Evolutionary conservation across 2,888 invertebrate genomes (phyloP).

Genomic region (Argyresthia albistria): DNA sequence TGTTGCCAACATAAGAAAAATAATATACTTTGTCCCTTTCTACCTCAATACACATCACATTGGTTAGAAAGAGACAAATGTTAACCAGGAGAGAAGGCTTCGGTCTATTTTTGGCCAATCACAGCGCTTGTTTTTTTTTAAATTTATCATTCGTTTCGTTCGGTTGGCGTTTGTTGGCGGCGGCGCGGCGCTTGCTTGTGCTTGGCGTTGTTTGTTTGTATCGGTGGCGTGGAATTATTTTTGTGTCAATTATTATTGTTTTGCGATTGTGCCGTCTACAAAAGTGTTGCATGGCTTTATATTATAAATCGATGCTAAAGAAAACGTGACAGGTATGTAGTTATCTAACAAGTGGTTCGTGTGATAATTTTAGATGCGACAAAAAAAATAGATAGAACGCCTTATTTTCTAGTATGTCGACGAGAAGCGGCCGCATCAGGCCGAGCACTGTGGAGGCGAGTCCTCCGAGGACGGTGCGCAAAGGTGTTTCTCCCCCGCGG

Average conservation of each 20-base stretch:
- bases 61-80: conserved; percentile 12
- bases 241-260: conserved; percentile 23
- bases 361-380: conserved; percentile 39
- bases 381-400: conserved; percentile 18
- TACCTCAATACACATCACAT: not conserved
- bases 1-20: not conserved
- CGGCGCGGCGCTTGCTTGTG: not conserved
- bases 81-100: conserved; percentile 16
- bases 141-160: conserved; percentile 49
- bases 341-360: conserved; percentile 35
- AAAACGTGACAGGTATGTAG: conserved; percentile 7
- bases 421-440: conserved; percentile 51
- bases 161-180: too few species aligned
- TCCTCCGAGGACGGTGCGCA: conserved; percentile 40
- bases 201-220: conserved; percentile 4
- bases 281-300: not conserved
- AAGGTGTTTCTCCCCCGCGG: conserved; percentile 50
- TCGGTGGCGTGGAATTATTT: conserved; percentile 34
- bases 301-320: not conserved
- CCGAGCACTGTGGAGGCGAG: conserved; percentile 39
- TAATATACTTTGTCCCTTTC: conserved; percentile 11
- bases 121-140: conserved; percentile 41
- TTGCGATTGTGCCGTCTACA: conserved; percentile 4
- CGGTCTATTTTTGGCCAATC: conserved; percentile 46
- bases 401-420: conserved; percentile 42